phyloP scores from a whole-genome alignment of 2,797 vertebrate genomes.

The Pangasius sanitwongsei region DNA sequence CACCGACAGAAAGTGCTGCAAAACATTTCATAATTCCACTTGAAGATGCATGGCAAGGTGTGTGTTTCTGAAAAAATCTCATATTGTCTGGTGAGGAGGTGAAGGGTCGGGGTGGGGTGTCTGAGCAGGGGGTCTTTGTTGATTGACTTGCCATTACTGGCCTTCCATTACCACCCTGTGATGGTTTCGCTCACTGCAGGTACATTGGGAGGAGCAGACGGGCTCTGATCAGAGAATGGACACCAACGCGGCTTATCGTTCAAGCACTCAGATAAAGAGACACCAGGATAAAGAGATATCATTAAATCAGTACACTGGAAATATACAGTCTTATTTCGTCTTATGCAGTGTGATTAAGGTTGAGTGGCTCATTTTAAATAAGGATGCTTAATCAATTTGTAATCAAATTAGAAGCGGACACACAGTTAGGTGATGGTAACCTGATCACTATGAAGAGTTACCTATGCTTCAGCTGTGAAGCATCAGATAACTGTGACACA shows the following conservation, averaged over 20 bases:
- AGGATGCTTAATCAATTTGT: neutral
- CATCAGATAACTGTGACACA: neutral
- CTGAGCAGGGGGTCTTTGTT: slow-evolving; percentile 59
- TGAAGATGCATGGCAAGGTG: neutral
- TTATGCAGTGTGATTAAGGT: neutral
- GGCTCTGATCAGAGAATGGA: slow-evolving; percentile 22
- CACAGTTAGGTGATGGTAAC: neutral
- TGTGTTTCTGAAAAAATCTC: slow-evolving; percentile 1
- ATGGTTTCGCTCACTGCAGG: slow-evolving; percentile 23
- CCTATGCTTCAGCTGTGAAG: neutral
- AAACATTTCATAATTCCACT: neutral
- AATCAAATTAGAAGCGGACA: neutral
- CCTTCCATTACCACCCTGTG: slow-evolving; percentile 66
- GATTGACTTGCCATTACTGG: slow-evolving; percentile 71
- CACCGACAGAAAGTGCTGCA: neutral
- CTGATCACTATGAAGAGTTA: neutral
- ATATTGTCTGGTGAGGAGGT: slow-evolving; percentile 39
- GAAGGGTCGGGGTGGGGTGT: slow-evolving; percentile 4
- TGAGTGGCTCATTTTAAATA: neutral
- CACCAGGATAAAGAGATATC: neutral
- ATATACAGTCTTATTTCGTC: neutral
- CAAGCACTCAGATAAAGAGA: neutral
- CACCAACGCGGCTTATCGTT: neutral
- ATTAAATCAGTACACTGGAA: neutral
- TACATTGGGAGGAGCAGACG: slow-evolving; percentile 59